phyloP scores from a whole-genome alignment of 1,140 invertebrate genomes.

The Aphelinus atriplicis region DNA sequence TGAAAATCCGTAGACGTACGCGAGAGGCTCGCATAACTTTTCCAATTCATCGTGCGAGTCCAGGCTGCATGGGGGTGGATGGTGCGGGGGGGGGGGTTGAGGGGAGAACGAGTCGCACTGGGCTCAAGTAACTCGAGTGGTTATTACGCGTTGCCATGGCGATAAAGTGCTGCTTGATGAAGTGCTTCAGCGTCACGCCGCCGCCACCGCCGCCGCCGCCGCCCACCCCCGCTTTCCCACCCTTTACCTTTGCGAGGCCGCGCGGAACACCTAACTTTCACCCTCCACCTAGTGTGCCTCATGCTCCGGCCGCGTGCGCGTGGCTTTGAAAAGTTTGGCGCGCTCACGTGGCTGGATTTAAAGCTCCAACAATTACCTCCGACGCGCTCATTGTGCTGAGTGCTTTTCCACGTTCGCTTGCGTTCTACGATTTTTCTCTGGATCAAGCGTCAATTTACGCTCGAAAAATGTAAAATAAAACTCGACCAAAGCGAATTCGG shows the following conservation, averaged over 20 bases:
- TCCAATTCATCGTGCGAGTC: slow-evolving; percentile 18
- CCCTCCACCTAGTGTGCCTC: not conserved
- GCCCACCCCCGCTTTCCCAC: slow-evolving; percentile 4
- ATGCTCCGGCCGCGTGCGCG: not conserved
- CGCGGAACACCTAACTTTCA: slow-evolving; percentile 19
- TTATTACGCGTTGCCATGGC: slow-evolving; percentile 63
- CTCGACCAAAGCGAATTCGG: too few relatives aligned
- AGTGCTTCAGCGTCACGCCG: slow-evolving; percentile 46
- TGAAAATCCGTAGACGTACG: slow-evolving; percentile 25
- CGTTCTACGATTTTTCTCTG: not conserved
- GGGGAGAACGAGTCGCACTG: not conserved
- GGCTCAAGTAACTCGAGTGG: slow-evolving; percentile 51
- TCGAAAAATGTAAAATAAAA: too few relatives aligned
- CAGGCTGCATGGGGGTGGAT: not conserved
- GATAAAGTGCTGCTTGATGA: slow-evolving; percentile 65
- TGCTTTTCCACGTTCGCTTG: not conserved
- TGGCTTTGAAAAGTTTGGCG: slow-evolving; percentile 6
- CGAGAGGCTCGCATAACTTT: slow-evolving; percentile 4
- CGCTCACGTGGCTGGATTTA: not conserved
- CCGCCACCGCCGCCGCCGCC: slow-evolving; percentile 17
- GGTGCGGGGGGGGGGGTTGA: not conserved
- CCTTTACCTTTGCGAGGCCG: slow-evolving; percentile 2
- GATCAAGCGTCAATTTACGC: too few relatives aligned
- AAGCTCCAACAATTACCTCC: not conserved
- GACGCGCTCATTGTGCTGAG: not conserved